Evolutionary conservation across 2,888 invertebrate genomes (phyloP).

Genomic region (Eledone cirrhosa): DNA sequence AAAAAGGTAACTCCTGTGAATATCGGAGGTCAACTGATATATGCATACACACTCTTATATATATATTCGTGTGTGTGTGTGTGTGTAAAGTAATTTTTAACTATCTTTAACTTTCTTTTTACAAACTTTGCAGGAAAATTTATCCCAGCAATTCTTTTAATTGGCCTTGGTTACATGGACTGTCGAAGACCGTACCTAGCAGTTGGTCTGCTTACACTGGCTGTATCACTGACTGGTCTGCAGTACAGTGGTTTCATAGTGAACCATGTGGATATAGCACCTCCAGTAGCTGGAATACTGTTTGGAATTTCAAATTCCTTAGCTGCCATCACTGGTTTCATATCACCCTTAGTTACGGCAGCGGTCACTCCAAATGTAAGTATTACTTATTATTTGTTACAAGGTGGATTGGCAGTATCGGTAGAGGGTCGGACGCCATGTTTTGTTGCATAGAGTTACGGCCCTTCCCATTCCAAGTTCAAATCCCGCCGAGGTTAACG

Average conservation of each 20-base stretch:
- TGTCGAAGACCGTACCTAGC: slow-evolving; percentile 56
- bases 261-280: slow-evolving; percentile 67
- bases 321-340: slow-evolving; percentile 64
- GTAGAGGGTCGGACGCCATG: no score
- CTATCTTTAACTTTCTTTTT: no score
- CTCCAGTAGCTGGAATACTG: slow-evolving; percentile 63
- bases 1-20: no score
- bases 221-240: slow-evolving; percentile 58
- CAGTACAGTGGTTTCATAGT: slow-evolving; percentile 65
- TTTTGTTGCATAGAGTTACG: no score
- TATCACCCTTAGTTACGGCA: slow-evolving; percentile 62
- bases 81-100: no score
- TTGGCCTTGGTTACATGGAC: slow-evolving; percentile 61
- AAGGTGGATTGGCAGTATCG: no score
- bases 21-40: no score
- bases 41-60: no score
- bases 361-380: slow-evolving; percentile 55
- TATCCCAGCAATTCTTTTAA: slow-evolving; percentile 57
- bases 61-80: no score
- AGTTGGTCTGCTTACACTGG: slow-evolving; percentile 57
- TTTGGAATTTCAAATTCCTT: slow-evolving; percentile 65
- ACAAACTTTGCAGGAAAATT: slow-evolving; percentile 57
- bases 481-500: no score
- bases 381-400: not conserved
- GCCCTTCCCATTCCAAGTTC: no score